phyloP scores from a whole-genome alignment of 2,113 vertebrate species.

The Ondatra zibethicus region DNA sequence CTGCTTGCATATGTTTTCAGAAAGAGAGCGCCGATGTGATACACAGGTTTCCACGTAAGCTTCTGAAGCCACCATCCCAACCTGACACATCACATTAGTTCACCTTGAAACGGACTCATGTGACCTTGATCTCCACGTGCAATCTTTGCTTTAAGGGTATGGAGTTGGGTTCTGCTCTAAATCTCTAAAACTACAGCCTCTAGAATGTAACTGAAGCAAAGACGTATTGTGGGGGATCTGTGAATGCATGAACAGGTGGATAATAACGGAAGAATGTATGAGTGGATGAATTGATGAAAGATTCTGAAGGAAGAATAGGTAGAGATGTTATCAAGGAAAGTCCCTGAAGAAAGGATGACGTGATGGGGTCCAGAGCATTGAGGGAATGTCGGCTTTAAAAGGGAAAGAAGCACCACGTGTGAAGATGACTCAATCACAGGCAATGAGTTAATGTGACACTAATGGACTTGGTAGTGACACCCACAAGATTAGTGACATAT shows the following conservation, averaged over 20 bases:
- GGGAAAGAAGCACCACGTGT: neutral
- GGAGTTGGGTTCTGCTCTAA: neutral
- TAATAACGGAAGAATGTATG: neutral
- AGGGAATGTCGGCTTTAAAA: too few species aligned
- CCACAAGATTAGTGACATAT: neutral
- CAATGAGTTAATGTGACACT: neutral
- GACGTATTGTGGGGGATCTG: neutral
- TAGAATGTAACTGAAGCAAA: neutral
- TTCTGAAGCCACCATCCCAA: neutral
- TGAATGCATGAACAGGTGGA: neutral
- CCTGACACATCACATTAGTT: neutral
- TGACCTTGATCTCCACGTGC: neutral
- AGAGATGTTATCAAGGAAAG: neutral
- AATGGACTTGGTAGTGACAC: rapidly evolving
- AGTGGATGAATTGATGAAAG: neutral
- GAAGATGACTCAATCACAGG: neutral
- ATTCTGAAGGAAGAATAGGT: neutral
- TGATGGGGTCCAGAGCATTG: too few species aligned
- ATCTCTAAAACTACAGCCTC: neutral
- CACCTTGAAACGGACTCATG: neutral
- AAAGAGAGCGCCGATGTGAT: neutral
- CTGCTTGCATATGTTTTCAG: neutral
- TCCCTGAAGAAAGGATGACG: neutral
- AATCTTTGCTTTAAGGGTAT: neutral
- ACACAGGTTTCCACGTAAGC: neutral